These are phyloP conservation scores for Toxotes jaculatrix DNA, from an alignment of 2,113 vertebrate species.

Conservation along the genomic window DNA sequence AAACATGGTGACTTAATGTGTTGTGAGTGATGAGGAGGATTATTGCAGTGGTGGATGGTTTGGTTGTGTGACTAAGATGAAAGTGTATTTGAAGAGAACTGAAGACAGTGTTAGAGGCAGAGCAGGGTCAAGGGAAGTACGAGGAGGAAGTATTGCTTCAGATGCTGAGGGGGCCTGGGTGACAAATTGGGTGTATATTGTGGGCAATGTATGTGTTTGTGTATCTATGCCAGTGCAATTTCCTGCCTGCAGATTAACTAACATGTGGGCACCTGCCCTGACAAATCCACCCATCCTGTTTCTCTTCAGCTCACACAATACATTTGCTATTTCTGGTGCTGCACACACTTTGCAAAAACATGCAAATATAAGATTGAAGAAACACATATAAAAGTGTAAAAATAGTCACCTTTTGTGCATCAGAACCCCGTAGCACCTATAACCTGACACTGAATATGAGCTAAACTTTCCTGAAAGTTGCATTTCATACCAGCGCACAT, in stretches of 20 bases:
- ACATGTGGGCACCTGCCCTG: constrained; percentile 78
- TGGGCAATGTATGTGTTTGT: constrained; percentile 56
- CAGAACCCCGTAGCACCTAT: not conserved
- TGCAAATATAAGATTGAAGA: constrained; percentile 11
- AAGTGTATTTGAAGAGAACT: constrained; percentile 4
- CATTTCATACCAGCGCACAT: constrained; percentile 42
- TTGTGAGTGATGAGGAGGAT: constrained; percentile 10
- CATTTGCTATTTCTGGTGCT: constrained; percentile 11
- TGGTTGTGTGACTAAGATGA: constrained; percentile 27
- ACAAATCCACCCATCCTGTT: constrained; percentile 82
- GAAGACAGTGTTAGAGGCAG: constrained; percentile 20
- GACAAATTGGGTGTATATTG: constrained; percentile 64
- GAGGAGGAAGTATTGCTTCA: constrained; percentile 73
- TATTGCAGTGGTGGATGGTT: not conserved
- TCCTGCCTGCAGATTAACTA: constrained; percentile 77
- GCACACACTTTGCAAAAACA: not conserved
- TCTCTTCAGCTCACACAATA: constrained; percentile 57
- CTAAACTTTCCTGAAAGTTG: constrained; percentile 18
- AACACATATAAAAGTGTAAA: not conserved
- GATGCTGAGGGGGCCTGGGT: constrained; percentile 29
- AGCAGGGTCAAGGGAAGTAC: constrained; percentile 46
- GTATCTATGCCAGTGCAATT: constrained; percentile 77
- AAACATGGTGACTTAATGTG: not conserved
- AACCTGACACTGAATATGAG: constrained; percentile 5
- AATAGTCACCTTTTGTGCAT: not conserved